A percentile compares a stretch with the other conserved stretches of the same genome.
Conservation (phyloP, 2,888 invertebrate genomes). For the Campoplex nolae region DNA sequence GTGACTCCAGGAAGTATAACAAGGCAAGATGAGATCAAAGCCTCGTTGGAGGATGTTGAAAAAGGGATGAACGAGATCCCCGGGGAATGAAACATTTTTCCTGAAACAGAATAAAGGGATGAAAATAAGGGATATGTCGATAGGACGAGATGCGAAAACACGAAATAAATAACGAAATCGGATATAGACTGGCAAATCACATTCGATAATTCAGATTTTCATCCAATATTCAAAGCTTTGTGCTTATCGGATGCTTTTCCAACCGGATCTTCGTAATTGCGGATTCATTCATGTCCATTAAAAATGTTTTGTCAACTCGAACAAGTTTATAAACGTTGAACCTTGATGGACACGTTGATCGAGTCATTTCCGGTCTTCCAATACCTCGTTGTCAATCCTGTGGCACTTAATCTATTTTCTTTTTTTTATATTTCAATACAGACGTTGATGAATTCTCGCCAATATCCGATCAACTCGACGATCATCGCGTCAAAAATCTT, state of each 20-base stretch:
- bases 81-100: background rate
- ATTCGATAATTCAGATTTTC: background rate
- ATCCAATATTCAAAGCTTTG: background rate
- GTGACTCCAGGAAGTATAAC: background rate
- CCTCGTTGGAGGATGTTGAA: background rate
- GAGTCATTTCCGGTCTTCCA: background rate
- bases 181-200: background rate
- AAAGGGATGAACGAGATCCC: slow-evolving; percentile 8
- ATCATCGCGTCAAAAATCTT: background rate
- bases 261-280: background rate
- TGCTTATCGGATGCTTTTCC: background rate
- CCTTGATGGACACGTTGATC: background rate
- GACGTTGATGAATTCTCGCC: background rate
- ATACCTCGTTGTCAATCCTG: background rate
- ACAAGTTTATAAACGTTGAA: background rate
- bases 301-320: background rate
- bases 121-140: background rate
- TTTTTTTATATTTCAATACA: too few species aligned
- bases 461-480: background rate
- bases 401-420: background rate
- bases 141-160: background rate
- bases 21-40: slow-evolving; percentile 13
- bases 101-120: background rate
- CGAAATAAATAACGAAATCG: background rate
- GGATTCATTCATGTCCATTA: background rate